These are phyloP conservation scores for Hyphantria cunea DNA, from an alignment of 1,140 invertebrate genomes.

Conservation along the genomic window DNA sequence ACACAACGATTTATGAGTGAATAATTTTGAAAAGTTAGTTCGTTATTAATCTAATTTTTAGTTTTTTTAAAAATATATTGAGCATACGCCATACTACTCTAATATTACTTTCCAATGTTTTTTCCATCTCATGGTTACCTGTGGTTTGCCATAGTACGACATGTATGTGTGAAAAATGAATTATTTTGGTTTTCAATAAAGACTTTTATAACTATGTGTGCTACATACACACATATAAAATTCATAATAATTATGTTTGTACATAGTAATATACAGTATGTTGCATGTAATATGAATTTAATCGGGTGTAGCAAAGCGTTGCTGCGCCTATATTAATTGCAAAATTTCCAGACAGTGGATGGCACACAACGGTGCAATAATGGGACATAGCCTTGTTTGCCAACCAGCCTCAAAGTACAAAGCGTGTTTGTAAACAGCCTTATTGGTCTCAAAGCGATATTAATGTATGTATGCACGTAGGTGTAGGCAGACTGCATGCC, in stretches of 20 bases:
- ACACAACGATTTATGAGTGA: no score
- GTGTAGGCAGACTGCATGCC: slow-evolving; percentile 10
- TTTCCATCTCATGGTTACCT: no score
- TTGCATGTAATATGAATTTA: slow-evolving; percentile 11
- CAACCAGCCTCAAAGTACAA: slow-evolving; percentile 60
- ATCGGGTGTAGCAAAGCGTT: slow-evolving; percentile 16
- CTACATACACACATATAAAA: not conserved
- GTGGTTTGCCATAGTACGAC: no score
- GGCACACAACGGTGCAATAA: slow-evolving; percentile 55
- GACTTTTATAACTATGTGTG: no score
- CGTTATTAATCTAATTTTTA: no score
- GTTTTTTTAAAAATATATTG: no score
- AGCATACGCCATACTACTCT: no score
- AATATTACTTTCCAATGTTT: no score
- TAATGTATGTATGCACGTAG: slow-evolving; percentile 43
- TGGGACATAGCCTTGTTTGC: slow-evolving; percentile 53
- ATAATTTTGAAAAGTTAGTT: no score
- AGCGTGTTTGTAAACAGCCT: slow-evolving; percentile 62
- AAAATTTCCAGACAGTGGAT: slow-evolving; percentile 46
- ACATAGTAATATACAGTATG: no score
- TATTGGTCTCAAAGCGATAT: slow-evolving; percentile 63
- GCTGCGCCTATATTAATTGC: slow-evolving; percentile 48
- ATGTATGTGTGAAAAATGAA: no score
- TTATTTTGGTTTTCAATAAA: no score
- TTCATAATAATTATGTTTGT: not conserved